A percentile compares a stretch with the other conserved stretches of the same genome.
Conservation (phyloP, 2,888 invertebrate genomes). For the Lithophane leautieri region DNA sequence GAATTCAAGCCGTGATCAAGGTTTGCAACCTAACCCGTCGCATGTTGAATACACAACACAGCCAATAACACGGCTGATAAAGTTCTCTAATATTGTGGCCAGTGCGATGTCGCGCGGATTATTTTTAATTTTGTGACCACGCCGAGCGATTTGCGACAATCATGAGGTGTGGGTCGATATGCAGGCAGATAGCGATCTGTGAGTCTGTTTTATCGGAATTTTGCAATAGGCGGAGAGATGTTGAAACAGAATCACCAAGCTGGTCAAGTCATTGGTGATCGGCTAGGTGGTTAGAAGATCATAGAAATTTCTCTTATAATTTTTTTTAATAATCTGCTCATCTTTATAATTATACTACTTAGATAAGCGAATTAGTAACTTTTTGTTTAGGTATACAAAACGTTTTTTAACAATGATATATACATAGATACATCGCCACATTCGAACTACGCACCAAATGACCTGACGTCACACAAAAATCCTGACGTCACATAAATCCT, state of each 20-base stretch:
- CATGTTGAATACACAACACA: constrained; percentile 3
- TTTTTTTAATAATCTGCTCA: neutral
- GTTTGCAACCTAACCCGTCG: neutral
- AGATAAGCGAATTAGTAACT: neutral
- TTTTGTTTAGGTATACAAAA: neutral
- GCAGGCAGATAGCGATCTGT: constrained; percentile 2
- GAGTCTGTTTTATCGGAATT: neutral
- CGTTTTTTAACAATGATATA: neutral
- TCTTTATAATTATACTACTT: neutral
- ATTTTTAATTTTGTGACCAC: constrained; percentile 60
- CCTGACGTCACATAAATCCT: too few relatives aligned
- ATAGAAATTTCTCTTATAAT: neutral
- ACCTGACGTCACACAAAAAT: too few relatives aligned
- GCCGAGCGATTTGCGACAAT: constrained; percentile 52
- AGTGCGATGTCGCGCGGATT: constrained; percentile 26
- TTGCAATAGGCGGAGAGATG: neutral
- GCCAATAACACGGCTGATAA: constrained; percentile 63
- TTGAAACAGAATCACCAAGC: neutral
- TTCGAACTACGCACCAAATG: too few relatives aligned
- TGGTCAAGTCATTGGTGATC: neutral
- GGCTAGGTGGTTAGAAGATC: too few relatives aligned
- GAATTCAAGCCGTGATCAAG: neutral
- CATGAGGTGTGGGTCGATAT: neutral
- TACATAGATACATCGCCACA: too few relatives aligned
- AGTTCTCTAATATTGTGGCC: constrained; percentile 57